Conservation (phyloP, 2,113 vertebrate species). For the Elephantulus edwardii region DNA sequence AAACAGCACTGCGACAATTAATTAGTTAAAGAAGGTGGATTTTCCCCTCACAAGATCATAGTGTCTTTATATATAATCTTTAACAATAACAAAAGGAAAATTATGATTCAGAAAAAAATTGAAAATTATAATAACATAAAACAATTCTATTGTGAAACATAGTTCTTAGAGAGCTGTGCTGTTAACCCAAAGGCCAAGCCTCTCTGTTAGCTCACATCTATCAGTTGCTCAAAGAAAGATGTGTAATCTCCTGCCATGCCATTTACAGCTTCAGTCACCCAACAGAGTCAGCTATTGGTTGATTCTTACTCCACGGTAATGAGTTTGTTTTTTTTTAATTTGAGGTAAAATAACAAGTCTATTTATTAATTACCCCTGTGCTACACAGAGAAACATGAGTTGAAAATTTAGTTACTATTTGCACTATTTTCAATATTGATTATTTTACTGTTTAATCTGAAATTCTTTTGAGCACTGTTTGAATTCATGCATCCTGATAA, state of each 20-base stretch:
- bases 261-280: too few relatives aligned
- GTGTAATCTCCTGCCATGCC: too few relatives aligned
- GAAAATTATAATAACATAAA: not conserved
- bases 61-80: not conserved
- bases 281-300: too few relatives aligned
- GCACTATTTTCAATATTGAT: not conserved
- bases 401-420: not conserved
- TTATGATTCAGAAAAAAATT: not conserved
- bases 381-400: not conserved
- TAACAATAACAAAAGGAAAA: not conserved
- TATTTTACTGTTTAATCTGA: not conserved
- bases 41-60: not conserved
- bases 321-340: too few relatives aligned
- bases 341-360: not conserved
- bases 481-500: not conserved
- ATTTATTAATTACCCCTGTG: constrained; percentile 21
- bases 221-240: too few relatives aligned
- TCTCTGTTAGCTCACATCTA: too few relatives aligned
- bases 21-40: not conserved
- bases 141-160: not conserved
- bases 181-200: too few relatives aligned
- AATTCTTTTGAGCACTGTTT: constrained; percentile 13
- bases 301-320: too few relatives aligned
- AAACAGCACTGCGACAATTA: not conserved
- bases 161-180: too few relatives aligned